phyloP scores from a whole-genome alignment of 2,113 vertebrate genomes.

The Upupa epops region DNA sequence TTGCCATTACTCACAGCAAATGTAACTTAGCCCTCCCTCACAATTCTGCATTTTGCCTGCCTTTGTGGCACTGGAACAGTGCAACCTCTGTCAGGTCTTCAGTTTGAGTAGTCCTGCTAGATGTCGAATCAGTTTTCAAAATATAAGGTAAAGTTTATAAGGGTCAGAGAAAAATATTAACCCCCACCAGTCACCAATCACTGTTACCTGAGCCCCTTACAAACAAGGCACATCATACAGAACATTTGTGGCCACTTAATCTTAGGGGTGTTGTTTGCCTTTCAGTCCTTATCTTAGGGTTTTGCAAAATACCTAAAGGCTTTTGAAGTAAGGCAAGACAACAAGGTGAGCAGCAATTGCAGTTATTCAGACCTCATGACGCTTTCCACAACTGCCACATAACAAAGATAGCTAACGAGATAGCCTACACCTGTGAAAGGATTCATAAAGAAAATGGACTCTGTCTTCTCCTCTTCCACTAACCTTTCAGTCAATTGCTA shows the following conservation, averaged over 20 bases:
- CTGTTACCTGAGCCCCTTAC: not conserved
- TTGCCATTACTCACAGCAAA: not conserved
- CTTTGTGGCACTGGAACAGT: not conserved
- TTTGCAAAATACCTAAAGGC: slow-evolving; percentile 32
- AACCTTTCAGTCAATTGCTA: not conserved
- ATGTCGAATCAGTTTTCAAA: not conserved
- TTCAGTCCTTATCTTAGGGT: slow-evolving; percentile 1
- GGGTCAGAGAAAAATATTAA: not conserved
- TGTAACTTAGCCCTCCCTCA: not conserved
- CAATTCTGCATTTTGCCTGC: not conserved
- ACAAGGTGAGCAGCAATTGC: not conserved
- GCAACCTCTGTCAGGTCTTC: not conserved
- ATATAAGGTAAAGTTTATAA: not conserved
- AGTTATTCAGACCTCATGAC: not conserved
- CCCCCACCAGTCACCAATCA: not conserved
- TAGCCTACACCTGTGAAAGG: not conserved
- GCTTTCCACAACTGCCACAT: not conserved
- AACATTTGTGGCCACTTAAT: slow-evolving; percentile 22
- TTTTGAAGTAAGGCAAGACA: slow-evolving; percentile 1
- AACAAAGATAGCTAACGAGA: not conserved
- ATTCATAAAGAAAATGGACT: not conserved
- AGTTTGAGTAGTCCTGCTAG: not conserved
- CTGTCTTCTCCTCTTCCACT: not conserved
- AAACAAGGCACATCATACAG: not conserved
- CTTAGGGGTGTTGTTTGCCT: slow-evolving; percentile 7